Evolutionary conservation across 2,113 vertebrate genomes (phyloP).

Genomic region (Panthera uncia): DNA sequence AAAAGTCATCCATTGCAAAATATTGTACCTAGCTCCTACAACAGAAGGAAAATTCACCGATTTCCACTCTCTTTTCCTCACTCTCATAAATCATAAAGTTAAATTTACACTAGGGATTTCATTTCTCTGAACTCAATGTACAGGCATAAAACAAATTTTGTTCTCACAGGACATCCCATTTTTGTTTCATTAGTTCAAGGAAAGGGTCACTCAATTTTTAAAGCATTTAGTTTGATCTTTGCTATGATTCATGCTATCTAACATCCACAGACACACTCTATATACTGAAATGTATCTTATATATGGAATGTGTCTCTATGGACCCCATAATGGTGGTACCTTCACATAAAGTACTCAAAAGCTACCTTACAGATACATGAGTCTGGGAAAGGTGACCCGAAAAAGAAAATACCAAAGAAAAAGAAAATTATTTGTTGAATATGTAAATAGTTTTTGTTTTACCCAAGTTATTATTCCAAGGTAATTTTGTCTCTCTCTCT

Average conservation of each 20-base stretch:
- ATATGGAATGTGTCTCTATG: slow-evolving; percentile 78
- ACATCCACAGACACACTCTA: slow-evolving; percentile 68
- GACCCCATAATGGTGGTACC: slow-evolving; percentile 50
- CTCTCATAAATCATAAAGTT: slow-evolving; percentile 74
- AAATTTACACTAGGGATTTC: slow-evolving; percentile 79
- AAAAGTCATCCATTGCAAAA: slow-evolving; percentile 23
- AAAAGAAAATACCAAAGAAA: slow-evolving; percentile 50
- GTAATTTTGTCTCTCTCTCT: neutral
- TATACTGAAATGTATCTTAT: slow-evolving; percentile 76
- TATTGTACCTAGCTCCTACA: neutral
- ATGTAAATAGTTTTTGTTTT: slow-evolving; percentile 41
- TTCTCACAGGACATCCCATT: slow-evolving; percentile 80
- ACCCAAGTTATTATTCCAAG: slow-evolving; percentile 36
- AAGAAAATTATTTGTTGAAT: slow-evolving; percentile 29
- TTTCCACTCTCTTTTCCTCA: slow-evolving; percentile 55
- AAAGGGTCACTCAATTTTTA: slow-evolving; percentile 85
- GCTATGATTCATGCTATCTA: slow-evolving; percentile 81
- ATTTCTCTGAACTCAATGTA: slow-evolving; percentile 79
- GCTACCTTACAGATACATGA: neutral
- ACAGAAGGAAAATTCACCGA: slow-evolving; percentile 54
- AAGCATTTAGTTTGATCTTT: slow-evolving; percentile 81
- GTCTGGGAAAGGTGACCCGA: slow-evolving; percentile 17
- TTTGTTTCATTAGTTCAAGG: slow-evolving; percentile 86
- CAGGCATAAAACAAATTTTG: slow-evolving; percentile 82
- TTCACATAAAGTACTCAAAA: slow-evolving; percentile 70